Conservation (phyloP, 2,888 invertebrate genomes). For the Crepidodera aurea region DNA sequence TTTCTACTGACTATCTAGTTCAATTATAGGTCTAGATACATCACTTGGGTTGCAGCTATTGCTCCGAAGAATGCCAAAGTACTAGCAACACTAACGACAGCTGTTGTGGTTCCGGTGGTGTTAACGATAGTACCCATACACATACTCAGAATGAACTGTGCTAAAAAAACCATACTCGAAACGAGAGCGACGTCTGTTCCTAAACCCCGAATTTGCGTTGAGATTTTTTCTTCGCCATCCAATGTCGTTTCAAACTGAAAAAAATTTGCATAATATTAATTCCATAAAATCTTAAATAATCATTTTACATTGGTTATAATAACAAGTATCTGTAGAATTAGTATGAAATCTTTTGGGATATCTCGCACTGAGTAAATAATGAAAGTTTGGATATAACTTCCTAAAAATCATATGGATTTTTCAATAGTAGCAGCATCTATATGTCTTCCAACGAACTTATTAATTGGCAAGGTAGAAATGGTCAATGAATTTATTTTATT, state of each 20-base stretch:
- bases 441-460: too few relatives aligned
- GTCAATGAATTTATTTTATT: too few relatives aligned
- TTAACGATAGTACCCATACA: conserved; percentile 87
- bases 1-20: too few relatives aligned
- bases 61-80: conserved; percentile 86
- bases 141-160: conserved; percentile 89
- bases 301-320: too few relatives aligned
- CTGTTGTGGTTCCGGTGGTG: conserved; percentile 83
- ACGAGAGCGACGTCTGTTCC: conserved; percentile 96
- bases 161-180: conserved; percentile 93
- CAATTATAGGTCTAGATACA: conserved; percentile 84
- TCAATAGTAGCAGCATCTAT: too few relatives aligned
- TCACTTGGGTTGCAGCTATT: conserved; percentile 83
- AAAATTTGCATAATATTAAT: conserved; percentile 20
- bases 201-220: conserved; percentile 80
- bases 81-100: conserved; percentile 87
- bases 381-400: too few relatives aligned
- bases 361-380: too few relatives aligned
- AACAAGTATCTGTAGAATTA: too few relatives aligned
- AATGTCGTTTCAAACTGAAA: conserved; percentile 69
- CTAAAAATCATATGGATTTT: too few relatives aligned
- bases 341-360: too few relatives aligned
- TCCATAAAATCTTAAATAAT: too few relatives aligned
- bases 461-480: too few relatives aligned
- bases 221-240: conserved; percentile 65